A percentile compares a stretch with the other conserved stretches of the same genome.
phyloP scores from a whole-genome alignment of 1,140 invertebrate species.

The Aphis craccivora region DNA sequence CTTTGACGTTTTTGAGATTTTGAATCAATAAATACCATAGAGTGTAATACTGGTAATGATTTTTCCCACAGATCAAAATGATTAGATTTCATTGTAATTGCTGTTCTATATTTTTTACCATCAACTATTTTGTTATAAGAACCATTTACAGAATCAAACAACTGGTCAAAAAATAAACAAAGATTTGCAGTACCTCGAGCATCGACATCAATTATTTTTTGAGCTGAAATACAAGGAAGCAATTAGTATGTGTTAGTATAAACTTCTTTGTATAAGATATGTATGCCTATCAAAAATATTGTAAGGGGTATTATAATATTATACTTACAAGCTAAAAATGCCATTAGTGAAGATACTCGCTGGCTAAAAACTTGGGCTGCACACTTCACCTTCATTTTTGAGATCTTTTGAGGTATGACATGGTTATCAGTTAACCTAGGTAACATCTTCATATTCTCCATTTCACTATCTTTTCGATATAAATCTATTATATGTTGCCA shows the following conservation, averaged over 20 bases:
- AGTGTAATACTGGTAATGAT: not conserved
- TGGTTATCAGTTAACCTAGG: not conserved
- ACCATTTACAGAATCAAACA: not conserved
- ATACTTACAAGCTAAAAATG: not conserved
- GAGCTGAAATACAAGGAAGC: not conserved
- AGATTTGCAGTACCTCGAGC: not conserved
- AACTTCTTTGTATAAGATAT: not conserved
- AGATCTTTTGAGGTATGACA: not conserved
- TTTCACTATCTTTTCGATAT: not conserved
- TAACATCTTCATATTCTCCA: not conserved
- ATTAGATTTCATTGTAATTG: not conserved
- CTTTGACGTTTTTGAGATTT: not conserved
- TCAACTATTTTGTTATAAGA: not conserved
- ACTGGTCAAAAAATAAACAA: not conserved
- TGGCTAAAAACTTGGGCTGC: not conserved
- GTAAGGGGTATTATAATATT: not conserved
- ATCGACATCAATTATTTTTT: not conserved
- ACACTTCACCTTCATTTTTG: too few relatives aligned
- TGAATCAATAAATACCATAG: not conserved
- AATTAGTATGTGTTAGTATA: not conserved
- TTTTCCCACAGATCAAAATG: not conserved
- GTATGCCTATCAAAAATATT: not conserved
- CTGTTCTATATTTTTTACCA: not conserved
- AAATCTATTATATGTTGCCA: too few relatives aligned
- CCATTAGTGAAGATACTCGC: not conserved